Evolutionary conservation across 1,140 invertebrate species (phyloP), one percentile per base, ranked within the genome.

Genomic region (Diachasma alloeum): DNA sequence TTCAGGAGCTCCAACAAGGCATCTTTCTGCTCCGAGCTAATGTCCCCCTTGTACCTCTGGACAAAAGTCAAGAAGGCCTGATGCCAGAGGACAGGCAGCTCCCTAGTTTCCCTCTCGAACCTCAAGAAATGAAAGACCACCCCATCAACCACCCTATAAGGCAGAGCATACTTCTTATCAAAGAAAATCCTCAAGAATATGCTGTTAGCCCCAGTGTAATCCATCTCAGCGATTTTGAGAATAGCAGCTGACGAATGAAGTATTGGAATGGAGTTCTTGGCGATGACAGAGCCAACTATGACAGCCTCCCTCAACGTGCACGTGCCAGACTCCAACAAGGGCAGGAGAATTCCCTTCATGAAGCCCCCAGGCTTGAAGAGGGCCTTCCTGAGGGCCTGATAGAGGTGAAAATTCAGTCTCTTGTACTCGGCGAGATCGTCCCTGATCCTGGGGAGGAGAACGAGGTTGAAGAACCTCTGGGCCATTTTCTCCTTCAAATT

Each of bases 301-400:
- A 97, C 95, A 0, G 98, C 98, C 91, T 99, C 98, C 78, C 98
- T 90, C 53, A 99, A 89, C 3, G 97, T 97, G 85, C 98, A 99
- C 76, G 95, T 96, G 42, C 97, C 97, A 82, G 95, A 94, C 94
- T 97, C 95, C 83, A 97, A 94, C 15, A 99, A 88, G 2, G 98
- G 97, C 44, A 99, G 83, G 36, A 99, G 88, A 81, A 99, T 94
- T 81, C 98, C 98, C 90, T 99, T 99, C 95, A 99, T 99, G 83
- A 99, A 99, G n/a, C 96, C 98, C 67, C 95, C 97, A 56, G 98
- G 98, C 86, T 99, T 99, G 87, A 96, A 99, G 0, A 99, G 89
- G 10, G 98, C 92, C 90, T 99, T 99, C 75, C 94, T 93, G 15
- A 99, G 83, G 6, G 98, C 97, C 91, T 97, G 95, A 88, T 98